Conservation (phyloP, 1,140 invertebrate species). For the Euura saliciscinereae region DNA sequence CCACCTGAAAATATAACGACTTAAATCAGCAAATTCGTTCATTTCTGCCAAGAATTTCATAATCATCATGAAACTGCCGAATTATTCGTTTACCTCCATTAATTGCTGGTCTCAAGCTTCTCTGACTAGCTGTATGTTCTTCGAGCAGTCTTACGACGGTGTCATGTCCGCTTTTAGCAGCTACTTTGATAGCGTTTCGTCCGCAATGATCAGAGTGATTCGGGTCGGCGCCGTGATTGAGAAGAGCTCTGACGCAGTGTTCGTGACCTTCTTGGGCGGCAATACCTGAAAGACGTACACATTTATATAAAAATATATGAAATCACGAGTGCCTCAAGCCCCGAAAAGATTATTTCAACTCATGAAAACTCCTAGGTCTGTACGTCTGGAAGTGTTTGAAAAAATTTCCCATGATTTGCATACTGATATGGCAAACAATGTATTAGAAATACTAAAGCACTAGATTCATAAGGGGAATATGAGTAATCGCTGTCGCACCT, state of each 20-base stretch:
- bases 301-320: conserved; percentile 7
- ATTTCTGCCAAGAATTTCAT: conserved; percentile 11
- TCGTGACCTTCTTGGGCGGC: conserved; percentile 90
- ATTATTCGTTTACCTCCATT: conserved; percentile 31
- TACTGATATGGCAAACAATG: no score
- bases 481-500: conserved; percentile 40
- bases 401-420: no score
- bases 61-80: conserved; percentile 14
- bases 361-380: no score
- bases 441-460: no score
- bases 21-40: conserved; percentile 10
- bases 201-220: conserved; percentile 92
- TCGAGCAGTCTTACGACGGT: conserved; percentile 73
- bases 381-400: no score
- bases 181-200: conserved; percentile 77
- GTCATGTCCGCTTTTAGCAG: conserved; percentile 77
- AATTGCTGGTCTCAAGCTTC: conserved; percentile 48
- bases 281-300: conserved; percentile 63
- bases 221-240: conserved; percentile 91
- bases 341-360: no score
- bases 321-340: background rate
- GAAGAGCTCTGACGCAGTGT: conserved; percentile 83
- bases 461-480: background rate
- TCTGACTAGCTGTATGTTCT: conserved; percentile 61
- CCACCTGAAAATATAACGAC: conserved; percentile 37